Percentiles rank a stretch among this genome's conserved stretches.
phyloP scores from a whole-genome alignment of 2,888 invertebrate species.

The Adelognathus sp. region DNA sequence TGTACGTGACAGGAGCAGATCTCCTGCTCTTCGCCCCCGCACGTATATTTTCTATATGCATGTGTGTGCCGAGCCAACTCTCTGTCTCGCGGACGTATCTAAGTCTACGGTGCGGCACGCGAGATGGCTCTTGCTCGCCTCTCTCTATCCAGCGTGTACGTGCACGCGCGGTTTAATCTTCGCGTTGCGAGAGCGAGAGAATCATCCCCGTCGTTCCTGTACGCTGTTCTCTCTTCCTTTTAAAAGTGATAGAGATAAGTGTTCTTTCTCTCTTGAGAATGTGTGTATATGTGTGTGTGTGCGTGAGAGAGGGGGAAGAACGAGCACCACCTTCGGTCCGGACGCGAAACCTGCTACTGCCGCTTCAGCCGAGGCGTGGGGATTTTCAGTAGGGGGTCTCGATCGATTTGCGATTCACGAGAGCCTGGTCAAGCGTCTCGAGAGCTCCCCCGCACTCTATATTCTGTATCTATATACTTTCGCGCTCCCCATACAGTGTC shows the following conservation, averaged over 20 bases:
- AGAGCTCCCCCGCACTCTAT: constrained; percentile 28
- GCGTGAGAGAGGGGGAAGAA: no score
- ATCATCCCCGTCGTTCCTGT: constrained; percentile 56
- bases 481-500: constrained; percentile 2
- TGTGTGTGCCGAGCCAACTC: constrained; percentile 27
- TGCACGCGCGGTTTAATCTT: constrained; percentile 71
- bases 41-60: neutral
- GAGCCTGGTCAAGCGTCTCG: constrained; percentile 66
- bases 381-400: constrained; percentile 59
- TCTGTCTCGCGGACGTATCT: constrained; percentile 45
- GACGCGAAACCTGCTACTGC: constrained; percentile 28
- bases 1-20: constrained; percentile 47
- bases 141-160: constrained; percentile 50
- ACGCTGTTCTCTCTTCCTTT: constrained; percentile 27
- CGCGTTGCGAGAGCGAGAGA: constrained; percentile 64
- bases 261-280: no score
- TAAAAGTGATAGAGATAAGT: no score
- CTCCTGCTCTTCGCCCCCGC: constrained; percentile 22
- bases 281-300: no score
- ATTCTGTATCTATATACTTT: neutral
- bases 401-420: constrained; percentile 67
- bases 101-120: constrained; percentile 46
- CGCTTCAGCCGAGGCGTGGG: constrained; percentile 32
- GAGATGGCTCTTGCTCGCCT: no score
- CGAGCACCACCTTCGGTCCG: constrained; percentile 36